These are phyloP conservation scores for Poeciliopsis prolifica DNA, from an alignment of 2,113 vertebrate genomes.

Conservation along the genomic window DNA sequence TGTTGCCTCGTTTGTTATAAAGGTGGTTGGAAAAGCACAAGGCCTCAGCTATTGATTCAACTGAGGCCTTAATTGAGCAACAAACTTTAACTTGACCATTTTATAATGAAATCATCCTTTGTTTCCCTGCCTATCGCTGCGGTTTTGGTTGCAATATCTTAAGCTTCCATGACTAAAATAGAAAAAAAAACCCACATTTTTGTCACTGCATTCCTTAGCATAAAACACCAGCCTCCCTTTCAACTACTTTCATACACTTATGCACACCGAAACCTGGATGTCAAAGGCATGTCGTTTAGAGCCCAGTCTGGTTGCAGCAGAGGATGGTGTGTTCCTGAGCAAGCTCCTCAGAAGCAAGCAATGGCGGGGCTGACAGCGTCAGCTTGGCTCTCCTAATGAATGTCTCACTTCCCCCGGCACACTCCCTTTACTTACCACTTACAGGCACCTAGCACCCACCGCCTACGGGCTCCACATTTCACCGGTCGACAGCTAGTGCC, in stretches of 20 bases:
- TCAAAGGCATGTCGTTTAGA: slow-evolving; percentile 54
- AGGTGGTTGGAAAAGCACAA: slow-evolving; percentile 40
- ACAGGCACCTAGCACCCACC: slow-evolving; percentile 71
- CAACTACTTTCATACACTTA: slow-evolving; percentile 54
- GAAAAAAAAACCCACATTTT: slow-evolving; percentile 7
- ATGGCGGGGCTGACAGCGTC: slow-evolving; percentile 79
- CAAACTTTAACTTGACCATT: slow-evolving; percentile 44
- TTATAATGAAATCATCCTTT: slow-evolving; percentile 37
- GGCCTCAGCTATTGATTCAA: slow-evolving; percentile 17
- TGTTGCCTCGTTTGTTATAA: slow-evolving; percentile 67
- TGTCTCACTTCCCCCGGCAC: slow-evolving; percentile 79
- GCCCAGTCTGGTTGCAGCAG: slow-evolving; percentile 67
- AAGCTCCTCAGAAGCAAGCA: slow-evolving; percentile 72
- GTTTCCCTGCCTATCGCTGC: slow-evolving; percentile 5
- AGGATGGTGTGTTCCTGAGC: slow-evolving; percentile 72
- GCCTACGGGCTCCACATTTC: slow-evolving; percentile 72
- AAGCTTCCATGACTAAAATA: slow-evolving; percentile 32
- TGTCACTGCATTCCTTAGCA: slow-evolving; percentile 52
- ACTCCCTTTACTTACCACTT: slow-evolving; percentile 72
- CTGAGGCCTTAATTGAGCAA: slow-evolving; percentile 44
- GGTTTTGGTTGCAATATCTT: slow-evolving; percentile 45
- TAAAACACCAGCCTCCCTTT: slow-evolving; percentile 58
- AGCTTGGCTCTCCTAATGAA: slow-evolving; percentile 85
- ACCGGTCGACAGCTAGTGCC: slow-evolving; percentile 77
- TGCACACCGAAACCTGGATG: slow-evolving; percentile 60